Evolutionary conservation across 2,113 vertebrate genomes (phyloP).

Genomic region (Hypocryptadius cinnamomeus): DNA sequence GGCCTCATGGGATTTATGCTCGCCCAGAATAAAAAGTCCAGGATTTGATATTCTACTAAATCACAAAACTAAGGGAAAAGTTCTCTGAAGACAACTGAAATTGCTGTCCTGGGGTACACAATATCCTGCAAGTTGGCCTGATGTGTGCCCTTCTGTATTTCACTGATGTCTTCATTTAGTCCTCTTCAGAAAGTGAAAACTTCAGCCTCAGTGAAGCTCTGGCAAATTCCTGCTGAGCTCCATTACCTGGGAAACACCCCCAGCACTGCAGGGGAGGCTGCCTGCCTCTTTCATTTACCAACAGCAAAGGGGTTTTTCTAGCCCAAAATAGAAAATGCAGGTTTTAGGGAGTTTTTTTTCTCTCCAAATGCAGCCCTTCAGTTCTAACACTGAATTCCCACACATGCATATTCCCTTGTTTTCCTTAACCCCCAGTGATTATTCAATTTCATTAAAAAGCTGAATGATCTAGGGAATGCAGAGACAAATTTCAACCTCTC

Average conservation of each 20-base stretch:
- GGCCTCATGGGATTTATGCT: background rate
- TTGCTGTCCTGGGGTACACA: background rate
- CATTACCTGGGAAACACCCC: background rate
- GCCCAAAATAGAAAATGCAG: background rate
- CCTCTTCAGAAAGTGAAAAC: background rate
- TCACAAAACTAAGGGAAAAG: background rate
- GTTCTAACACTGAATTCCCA: background rate
- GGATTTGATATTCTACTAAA: background rate
- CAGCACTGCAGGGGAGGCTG: background rate
- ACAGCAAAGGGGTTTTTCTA: background rate
- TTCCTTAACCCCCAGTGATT: background rate
- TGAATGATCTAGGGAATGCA: background rate
- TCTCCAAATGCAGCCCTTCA: background rate
- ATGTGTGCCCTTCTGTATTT: background rate
- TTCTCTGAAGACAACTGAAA: background rate
- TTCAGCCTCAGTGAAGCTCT: background rate
- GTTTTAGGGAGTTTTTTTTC: background rate
- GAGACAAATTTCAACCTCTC: background rate
- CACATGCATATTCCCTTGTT: accelerated
- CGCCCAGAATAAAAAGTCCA: background rate
- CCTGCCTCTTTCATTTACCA: background rate
- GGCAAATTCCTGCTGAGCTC: background rate
- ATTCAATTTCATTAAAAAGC: background rate
- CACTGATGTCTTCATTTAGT: background rate
- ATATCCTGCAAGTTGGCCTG: background rate